A percentile compares a stretch with the other conserved stretches of the same genome.
Evolutionary conservation across 2,888 invertebrate genomes (phyloP).

Genomic region (Phyllotreta cruciferae): DNA sequence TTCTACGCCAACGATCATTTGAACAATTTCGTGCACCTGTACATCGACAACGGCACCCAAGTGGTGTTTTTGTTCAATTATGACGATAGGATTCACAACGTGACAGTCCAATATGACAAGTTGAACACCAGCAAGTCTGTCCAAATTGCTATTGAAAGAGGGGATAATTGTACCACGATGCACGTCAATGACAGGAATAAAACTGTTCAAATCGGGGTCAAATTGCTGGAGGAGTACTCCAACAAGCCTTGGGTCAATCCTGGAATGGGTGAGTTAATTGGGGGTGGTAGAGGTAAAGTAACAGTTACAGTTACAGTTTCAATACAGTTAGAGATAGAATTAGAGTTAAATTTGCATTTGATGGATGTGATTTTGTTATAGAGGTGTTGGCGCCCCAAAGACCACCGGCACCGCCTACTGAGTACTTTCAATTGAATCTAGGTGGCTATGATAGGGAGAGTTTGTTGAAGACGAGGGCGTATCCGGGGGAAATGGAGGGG

Average conservation of each 20-base stretch:
- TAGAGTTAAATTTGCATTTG: no score
- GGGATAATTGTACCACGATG: constrained; percentile 74
- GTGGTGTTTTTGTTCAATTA: constrained; percentile 87
- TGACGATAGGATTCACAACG: constrained; percentile 78
- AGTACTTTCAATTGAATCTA: constrained; percentile 87
- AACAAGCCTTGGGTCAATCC: constrained; percentile 89
- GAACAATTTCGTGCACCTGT: constrained; percentile 91
- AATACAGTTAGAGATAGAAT: no score
- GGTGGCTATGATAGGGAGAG: constrained; percentile 85
- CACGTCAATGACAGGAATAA: constrained; percentile 82
- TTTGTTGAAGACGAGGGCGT: constrained; percentile 66
- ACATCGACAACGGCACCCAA: constrained; percentile 79
- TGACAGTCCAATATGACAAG: constrained; percentile 77
- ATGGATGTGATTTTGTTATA: no score
- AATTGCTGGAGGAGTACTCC: constrained; percentile 77
- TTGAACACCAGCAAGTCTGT: constrained; percentile 84
- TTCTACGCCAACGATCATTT: constrained; percentile 91
- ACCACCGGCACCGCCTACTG: constrained; percentile 87
- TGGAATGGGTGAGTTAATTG: constrained; percentile 76
- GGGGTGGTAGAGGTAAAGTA: no score
- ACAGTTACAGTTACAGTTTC: background rate
- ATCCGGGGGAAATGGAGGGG: constrained; percentile 67
- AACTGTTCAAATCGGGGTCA: constrained; percentile 73
- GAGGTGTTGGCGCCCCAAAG: constrained; percentile 88
- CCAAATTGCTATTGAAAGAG: constrained; percentile 85